Evolutionary conservation across 92 coral and sea anemone genomes (phyloP), one percentile per base, ranked within the genome.

Genomic region (Epizoanthus rinbou): DNA sequence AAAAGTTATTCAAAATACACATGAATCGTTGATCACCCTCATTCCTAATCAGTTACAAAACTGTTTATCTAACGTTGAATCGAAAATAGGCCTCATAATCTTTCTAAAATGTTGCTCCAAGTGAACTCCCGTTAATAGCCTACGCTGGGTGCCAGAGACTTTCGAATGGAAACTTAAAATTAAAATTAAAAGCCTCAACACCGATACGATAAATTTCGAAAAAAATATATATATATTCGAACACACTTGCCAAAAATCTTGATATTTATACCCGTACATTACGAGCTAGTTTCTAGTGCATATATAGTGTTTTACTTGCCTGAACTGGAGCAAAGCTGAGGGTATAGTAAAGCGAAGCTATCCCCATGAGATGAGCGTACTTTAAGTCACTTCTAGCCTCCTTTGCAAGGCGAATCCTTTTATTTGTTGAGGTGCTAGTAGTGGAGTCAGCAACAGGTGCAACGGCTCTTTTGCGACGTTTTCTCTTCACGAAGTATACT

Each of bases 351-450:
- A 86, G 39, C 15, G 88, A 75, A 5, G 85, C 90, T 37, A 83
- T 43, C 1, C 63, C 87, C 93, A 90, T 90, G 8, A 86, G 62
- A 37, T 86, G 88, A 5, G 93, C 93, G 84, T 90, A 86, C 50
- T 86, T 86, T 68, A 86, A 23, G 80, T 90, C 90, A 15, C 74
- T 83, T 39, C 75, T 76, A 3, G 85, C 73, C 31, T 74, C 74
- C 78, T 76, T 62, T 8, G 58, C 25, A 23, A 23, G 39, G 19
- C 79, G 83, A 4, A 62, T 66, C 57, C 43, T 59, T 37, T 57
- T 64, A 56, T 54, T 70, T 22, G 59, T 63, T 5, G 76, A 83
- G 19, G 39, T 60, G 52, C 13, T 33, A 45, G 64, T 18, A 10
- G 62, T n/a, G 10, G 79, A 7, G 4, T 82, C 75, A 5, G 2